A percentile compares a stretch with the other conserved stretches of the same genome.
These are phyloP conservation scores for Catamblyrhynchus diadema DNA, from an alignment of 2,797 vertebrate species.

Conservation along the genomic window DNA sequence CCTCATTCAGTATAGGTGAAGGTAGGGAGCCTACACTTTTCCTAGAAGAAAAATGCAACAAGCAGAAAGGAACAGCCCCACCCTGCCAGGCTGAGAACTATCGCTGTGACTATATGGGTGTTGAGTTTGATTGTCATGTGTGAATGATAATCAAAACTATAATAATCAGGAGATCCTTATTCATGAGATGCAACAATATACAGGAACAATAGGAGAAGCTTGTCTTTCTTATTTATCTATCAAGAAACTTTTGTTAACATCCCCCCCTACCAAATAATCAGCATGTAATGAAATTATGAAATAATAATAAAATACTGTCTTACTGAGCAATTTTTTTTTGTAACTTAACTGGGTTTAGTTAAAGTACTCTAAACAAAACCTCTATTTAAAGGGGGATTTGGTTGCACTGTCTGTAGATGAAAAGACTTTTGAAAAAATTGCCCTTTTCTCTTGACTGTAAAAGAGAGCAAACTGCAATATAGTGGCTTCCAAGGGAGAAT, in stretches of 20 bases:
- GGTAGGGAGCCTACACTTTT: background rate
- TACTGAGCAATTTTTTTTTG: background rate
- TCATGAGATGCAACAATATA: background rate
- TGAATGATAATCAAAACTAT: conserved; percentile 44
- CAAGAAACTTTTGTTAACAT: background rate
- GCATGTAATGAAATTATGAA: conserved; percentile 40
- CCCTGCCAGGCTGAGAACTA: background rate
- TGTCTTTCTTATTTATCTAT: background rate
- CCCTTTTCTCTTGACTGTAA: conserved; percentile 66
- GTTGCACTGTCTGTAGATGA: conserved; percentile 23
- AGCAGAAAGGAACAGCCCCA: background rate
- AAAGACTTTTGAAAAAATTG: conserved; percentile 37
- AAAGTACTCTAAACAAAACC: conserved; percentile 24
- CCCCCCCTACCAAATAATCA: background rate
- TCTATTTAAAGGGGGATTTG: conserved; percentile 33
- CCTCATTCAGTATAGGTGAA: background rate
- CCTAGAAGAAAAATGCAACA: conserved; percentile 22
- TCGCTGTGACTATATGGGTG: background rate
- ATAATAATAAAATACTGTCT: conserved; percentile 2
- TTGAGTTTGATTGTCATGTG: conserved; percentile 42
- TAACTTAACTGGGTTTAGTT: background rate
- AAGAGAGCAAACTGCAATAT: conserved; percentile 50
- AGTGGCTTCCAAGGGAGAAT: conserved; percentile 62
- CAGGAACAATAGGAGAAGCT: background rate
- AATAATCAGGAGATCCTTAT: background rate